These are phyloP conservation scores for Mesoligia furuncula DNA, from an alignment of 2,888 invertebrate genomes.

Conservation along the genomic window DNA sequence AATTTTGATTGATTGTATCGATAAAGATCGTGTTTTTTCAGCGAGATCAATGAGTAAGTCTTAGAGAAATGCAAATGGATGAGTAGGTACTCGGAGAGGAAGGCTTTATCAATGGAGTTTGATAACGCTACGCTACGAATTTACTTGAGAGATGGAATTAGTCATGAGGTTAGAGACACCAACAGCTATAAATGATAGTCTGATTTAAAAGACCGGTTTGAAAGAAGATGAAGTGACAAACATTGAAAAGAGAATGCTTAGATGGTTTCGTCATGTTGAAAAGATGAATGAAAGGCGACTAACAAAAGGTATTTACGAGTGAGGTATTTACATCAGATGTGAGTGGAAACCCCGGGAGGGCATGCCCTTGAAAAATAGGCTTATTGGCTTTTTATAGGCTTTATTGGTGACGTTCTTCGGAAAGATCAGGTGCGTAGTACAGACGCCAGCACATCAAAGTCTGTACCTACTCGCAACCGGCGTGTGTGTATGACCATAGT, in stretches of 20 bases:
- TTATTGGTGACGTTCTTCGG: not conserved
- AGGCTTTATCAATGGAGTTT: conserved; percentile 26
- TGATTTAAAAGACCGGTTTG: not conserved
- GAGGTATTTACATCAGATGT: not conserved
- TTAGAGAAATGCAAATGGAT: conserved; percentile 10
- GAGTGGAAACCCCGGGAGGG: not conserved
- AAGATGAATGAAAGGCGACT: not conserved
- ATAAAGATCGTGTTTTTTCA: not conserved
- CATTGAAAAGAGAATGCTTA: not conserved
- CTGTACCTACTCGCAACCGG: not conserved
- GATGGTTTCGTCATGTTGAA: not conserved
- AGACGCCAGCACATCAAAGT: no score
- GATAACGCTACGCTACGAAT: not conserved
- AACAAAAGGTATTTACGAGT: no score
- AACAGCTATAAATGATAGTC: not conserved
- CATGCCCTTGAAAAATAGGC: not conserved
- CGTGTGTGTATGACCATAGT: not conserved
- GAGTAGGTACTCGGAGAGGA: conserved; percentile 9
- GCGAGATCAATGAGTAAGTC: conserved; percentile 13
- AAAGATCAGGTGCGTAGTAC: not conserved
- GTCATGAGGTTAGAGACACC: not conserved
- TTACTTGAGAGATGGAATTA: not conserved
- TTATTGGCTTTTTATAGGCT: no score
- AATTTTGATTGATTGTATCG: conserved; percentile 29
- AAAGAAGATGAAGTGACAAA: not conserved